Conservation (phyloP, 64 coral and sea anemone species). For the Montipora efflorescens region DNA sequence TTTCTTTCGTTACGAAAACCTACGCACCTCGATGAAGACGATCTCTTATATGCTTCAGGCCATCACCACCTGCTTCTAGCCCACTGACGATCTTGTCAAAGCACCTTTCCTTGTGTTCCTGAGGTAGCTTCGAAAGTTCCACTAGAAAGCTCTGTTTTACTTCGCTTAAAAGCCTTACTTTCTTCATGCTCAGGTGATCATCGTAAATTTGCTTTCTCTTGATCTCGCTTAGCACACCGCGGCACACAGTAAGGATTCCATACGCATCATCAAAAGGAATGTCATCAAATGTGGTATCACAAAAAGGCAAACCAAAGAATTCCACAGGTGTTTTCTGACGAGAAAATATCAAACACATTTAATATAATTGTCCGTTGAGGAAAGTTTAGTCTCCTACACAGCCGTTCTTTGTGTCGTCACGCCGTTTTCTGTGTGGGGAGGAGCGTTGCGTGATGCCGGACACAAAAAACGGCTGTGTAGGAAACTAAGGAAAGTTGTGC, state of each 20-base stretch:
- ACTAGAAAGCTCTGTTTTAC: neutral
- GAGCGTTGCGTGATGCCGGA: too few relatives aligned
- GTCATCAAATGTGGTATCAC: neutral
- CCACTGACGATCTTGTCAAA: neutral
- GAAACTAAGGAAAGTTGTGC: too few relatives aligned
- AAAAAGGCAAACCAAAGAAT: constrained; percentile 19
- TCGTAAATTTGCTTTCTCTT: neutral
- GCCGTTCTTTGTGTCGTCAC: too few relatives aligned
- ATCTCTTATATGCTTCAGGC: neutral
- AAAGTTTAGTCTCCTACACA: too few relatives aligned
- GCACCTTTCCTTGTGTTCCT: neutral
- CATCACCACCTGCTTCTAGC: neutral
- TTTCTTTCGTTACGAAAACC: neutral
- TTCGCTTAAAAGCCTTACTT: rapidly evolving
- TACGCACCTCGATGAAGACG: neutral
- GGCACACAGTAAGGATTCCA: neutral
- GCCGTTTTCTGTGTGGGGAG: too few relatives aligned
- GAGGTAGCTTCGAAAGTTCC: neutral
- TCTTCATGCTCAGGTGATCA: neutral
- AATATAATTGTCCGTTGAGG: too few relatives aligned
- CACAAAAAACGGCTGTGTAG: too few relatives aligned
- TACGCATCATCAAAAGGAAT: neutral
- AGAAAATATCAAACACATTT: neutral
- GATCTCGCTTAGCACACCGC: neutral
- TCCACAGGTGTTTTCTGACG: constrained; percentile 19